Conservation (phyloP, 2,797 vertebrate species). For the Sebastes diaconus region DNA sequence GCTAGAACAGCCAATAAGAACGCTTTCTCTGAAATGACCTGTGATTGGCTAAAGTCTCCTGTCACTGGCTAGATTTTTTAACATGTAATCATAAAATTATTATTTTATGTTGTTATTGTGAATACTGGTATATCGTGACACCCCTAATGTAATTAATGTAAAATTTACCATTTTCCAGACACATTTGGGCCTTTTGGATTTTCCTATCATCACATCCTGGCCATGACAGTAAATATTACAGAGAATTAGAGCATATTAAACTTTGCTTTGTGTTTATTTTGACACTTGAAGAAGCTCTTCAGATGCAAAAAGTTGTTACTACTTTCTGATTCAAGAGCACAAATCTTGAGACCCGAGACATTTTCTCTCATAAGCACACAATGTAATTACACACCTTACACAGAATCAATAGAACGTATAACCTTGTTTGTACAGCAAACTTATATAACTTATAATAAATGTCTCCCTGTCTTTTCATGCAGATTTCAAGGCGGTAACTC, state of each 20-base stretch:
- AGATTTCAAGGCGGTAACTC: slow-evolving; percentile 7
- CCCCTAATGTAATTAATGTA: neutral
- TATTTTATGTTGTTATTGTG: too few species aligned
- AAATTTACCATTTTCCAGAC: slow-evolving; percentile 73
- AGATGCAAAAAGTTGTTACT: neutral
- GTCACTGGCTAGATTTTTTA: too few species aligned
- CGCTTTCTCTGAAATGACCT: too few species aligned
- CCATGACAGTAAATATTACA: neutral
- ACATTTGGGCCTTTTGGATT: slow-evolving; percentile 50
- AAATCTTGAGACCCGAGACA: neutral
- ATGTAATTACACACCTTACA: neutral
- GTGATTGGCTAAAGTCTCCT: too few species aligned
- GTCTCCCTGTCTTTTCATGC: neutral
- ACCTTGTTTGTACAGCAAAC: neutral
- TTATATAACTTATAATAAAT: neutral
- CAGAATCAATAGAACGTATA: neutral
- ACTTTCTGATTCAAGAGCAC: neutral
- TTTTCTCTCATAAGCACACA: neutral
- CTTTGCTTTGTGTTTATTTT: neutral
- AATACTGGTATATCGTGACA: neutral
- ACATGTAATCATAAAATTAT: too few species aligned
- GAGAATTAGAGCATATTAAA: neutral
- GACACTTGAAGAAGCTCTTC: neutral
- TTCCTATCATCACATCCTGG: slow-evolving; percentile 65
- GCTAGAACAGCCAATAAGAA: too few species aligned